These are phyloP conservation scores for Schrankia costaestrigalis DNA, from an alignment of 2,888 invertebrate genomes.

Conservation along the genomic window DNA sequence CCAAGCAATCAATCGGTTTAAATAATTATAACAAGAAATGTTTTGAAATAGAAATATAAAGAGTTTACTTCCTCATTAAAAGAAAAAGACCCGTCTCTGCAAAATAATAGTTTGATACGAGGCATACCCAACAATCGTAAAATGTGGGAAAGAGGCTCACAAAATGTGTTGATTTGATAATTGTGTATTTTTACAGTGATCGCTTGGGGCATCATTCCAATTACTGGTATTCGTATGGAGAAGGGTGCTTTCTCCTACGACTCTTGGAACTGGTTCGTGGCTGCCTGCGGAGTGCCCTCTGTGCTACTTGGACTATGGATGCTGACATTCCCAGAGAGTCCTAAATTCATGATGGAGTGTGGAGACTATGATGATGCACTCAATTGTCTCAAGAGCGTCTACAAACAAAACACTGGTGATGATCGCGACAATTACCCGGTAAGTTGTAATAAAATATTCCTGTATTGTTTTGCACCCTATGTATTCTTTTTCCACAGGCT, in stretches of 20 bases:
- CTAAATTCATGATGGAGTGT: slow-evolving; percentile 89
- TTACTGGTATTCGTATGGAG: slow-evolving; percentile 81
- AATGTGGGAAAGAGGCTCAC: too few relatives aligned
- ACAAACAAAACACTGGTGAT: slow-evolving; percentile 86
- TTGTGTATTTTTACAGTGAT: slow-evolving; percentile 74
- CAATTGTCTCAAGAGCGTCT: slow-evolving; percentile 84
- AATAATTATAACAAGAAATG: too few relatives aligned
- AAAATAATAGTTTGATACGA: too few relatives aligned
- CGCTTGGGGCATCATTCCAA: slow-evolving; percentile 89
- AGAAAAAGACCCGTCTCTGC: too few relatives aligned
- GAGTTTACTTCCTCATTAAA: too few relatives aligned
- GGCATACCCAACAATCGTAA: too few relatives aligned
- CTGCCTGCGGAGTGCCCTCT: slow-evolving; percentile 87
- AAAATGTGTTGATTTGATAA: not conserved
- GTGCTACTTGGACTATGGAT: slow-evolving; percentile 85
- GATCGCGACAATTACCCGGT: slow-evolving; percentile 86
- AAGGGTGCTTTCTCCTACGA: slow-evolving; percentile 83
- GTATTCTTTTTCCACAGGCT: too few relatives aligned
- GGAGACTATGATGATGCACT: slow-evolving; percentile 89
- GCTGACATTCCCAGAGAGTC: slow-evolving; percentile 89
- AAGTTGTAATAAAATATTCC: too few relatives aligned
- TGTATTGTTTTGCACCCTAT: too few relatives aligned
- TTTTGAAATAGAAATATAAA: too few relatives aligned
- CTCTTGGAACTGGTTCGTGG: slow-evolving; percentile 91
- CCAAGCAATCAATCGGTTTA: too few relatives aligned